Conservation (phyloP, 2,888 invertebrate genomes). For the Agriopis marginaria region DNA sequence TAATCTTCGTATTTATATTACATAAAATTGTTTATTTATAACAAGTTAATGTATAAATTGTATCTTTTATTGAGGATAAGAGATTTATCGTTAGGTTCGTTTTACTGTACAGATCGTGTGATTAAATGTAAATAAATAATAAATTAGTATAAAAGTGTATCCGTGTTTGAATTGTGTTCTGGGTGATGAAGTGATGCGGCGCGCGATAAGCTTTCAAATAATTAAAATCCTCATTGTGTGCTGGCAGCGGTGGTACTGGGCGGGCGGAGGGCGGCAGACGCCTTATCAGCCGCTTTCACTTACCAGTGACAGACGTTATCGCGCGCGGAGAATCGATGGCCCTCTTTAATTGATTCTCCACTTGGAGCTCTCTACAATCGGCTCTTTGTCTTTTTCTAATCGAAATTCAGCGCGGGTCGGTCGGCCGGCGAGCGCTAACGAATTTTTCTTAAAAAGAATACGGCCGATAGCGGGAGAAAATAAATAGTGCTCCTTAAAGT, state of each 20-base stretch:
- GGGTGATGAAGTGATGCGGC: constrained; percentile 32
- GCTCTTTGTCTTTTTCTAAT: constrained; percentile 80
- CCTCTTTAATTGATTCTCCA: constrained; percentile 83
- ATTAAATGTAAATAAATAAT: constrained; percentile 70
- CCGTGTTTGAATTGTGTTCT: constrained; percentile 44
- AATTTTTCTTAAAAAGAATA: constrained; percentile 72
- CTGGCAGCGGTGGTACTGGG: constrained; percentile 30
- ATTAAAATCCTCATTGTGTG: constrained; percentile 59
- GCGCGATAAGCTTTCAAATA: constrained; percentile 46
- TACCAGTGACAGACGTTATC: constrained; percentile 73
- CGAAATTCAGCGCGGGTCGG: constrained; percentile 71
- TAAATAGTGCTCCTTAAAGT: constrained; percentile 69
- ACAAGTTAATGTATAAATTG: constrained; percentile 68
- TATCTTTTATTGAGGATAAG: constrained; percentile 80
- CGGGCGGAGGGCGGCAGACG: constrained; percentile 16
- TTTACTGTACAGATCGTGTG: constrained; percentile 80
- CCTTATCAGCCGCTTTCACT: constrained; percentile 67
- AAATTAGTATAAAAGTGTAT: constrained; percentile 77
- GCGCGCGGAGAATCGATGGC: constrained; percentile 74
- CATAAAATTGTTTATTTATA: constrained; percentile 64
- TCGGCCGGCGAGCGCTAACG: constrained; percentile 59
- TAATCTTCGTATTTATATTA: constrained; percentile 63
- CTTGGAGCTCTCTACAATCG: constrained; percentile 70
- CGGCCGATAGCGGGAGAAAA: constrained; percentile 58
- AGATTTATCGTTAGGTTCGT: constrained; percentile 70